A percentile compares a stretch with the other conserved stretches of the same genome.
Evolutionary conservation across 2,113 vertebrate genomes (phyloP).

Genomic region (Piprites chloris): DNA sequence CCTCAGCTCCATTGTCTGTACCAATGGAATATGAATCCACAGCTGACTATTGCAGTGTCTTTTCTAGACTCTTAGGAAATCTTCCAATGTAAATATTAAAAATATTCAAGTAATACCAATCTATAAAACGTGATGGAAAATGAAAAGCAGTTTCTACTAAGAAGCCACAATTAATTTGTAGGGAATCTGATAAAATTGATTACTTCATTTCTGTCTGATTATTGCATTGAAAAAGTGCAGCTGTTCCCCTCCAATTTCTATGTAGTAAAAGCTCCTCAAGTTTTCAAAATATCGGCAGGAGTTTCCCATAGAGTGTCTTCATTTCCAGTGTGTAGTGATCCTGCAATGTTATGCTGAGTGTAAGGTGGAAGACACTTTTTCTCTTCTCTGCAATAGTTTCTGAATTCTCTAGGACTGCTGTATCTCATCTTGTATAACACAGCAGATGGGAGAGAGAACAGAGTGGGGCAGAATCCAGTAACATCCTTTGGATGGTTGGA

Average conservation of each 20-base stretch:
- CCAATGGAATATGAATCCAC: background rate
- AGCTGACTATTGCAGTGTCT: background rate
- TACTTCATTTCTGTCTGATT: background rate
- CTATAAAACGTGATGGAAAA: background rate
- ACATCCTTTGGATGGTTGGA: conserved; percentile 62
- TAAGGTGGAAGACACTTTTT: background rate
- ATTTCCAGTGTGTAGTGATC: background rate
- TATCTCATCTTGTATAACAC: conserved; percentile 58
- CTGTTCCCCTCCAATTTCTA: background rate
- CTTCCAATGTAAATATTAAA: background rate
- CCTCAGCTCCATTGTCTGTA: background rate
- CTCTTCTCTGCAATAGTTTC: background rate
- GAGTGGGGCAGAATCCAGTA: conserved; percentile 56
- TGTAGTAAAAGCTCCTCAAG: background rate
- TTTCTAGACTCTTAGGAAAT: background rate
- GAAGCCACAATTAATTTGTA: background rate
- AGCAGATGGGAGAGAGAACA: conserved; percentile 70
- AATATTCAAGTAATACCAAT: background rate
- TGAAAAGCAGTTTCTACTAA: background rate
- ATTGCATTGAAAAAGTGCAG: background rate
- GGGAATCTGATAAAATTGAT: background rate
- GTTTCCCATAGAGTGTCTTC: background rate
- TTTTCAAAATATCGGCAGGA: background rate
- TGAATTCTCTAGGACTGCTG: conserved; percentile 43
- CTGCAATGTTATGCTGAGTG: background rate